These are phyloP conservation scores for Xiphophorus birchmanni DNA, from an alignment of 2,797 vertebrate genomes.

Conservation along the genomic window DNA sequence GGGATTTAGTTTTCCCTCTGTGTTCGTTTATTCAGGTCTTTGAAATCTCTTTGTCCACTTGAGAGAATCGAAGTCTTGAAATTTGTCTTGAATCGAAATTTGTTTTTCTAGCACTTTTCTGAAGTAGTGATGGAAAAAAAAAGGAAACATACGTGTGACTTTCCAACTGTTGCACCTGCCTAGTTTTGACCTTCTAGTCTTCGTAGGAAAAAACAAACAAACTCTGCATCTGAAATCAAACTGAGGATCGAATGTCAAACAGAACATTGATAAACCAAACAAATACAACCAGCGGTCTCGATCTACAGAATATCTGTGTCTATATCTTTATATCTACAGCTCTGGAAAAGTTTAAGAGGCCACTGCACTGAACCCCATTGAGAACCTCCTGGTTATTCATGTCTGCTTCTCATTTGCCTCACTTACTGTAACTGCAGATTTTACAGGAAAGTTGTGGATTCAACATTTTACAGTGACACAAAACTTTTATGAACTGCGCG, in stretches of 20 bases:
- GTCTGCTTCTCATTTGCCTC: too few relatives aligned
- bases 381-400: too few relatives aligned
- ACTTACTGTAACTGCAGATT: too few relatives aligned
- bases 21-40: not conserved
- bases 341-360: too few relatives aligned
- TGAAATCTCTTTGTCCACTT: not conserved
- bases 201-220: not conserved
- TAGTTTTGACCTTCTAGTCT: not conserved
- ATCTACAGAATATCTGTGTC: too few relatives aligned
- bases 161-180: not conserved
- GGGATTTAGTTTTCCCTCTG: constrained; percentile 1
- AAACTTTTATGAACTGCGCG: too few relatives aligned
- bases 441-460: too few relatives aligned
- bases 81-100: too few relatives aligned
- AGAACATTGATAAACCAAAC: not conserved
- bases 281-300: not conserved
- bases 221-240: not conserved
- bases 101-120: not conserved
- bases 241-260: not conserved
- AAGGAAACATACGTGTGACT: not conserved
- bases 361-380: too few relatives aligned
- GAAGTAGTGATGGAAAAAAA: not conserved
- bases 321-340: too few relatives aligned
- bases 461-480: too few relatives aligned
- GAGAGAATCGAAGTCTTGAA: not conserved